phyloP scores from a whole-genome alignment of 2,797 vertebrate genomes.

The Rachycentron canadum region DNA sequence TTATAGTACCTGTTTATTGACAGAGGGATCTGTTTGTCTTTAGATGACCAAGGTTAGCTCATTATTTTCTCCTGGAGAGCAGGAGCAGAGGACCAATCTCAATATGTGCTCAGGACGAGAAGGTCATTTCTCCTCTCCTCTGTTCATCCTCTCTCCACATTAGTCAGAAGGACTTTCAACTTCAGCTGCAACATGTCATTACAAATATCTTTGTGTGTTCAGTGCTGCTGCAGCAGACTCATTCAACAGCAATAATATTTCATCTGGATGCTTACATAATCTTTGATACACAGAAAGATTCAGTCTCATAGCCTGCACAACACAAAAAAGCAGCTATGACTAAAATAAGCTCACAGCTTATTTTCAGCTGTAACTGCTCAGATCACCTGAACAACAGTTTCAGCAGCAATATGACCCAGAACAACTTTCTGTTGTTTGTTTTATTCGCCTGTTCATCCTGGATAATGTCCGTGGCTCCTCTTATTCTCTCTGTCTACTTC shows the following conservation, averaged over 20 bases:
- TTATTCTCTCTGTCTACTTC: too few species aligned
- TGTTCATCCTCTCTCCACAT: neutral
- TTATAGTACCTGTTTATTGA: conserved; percentile 2
- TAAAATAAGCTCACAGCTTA: too few species aligned
- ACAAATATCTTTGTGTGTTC: neutral
- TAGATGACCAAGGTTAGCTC: neutral
- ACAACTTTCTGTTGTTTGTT: too few species aligned
- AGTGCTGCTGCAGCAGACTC: neutral
- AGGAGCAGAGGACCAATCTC: conserved; percentile 3
- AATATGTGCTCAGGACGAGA: conserved; percentile 13
- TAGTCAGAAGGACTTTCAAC: neutral
- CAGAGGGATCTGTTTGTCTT: conserved; percentile 8
- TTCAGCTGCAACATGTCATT: neutral
- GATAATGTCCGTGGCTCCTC: too few species aligned
- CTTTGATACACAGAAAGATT: neutral
- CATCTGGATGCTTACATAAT: neutral
- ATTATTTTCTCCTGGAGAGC: neutral
- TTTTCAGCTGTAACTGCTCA: too few species aligned
- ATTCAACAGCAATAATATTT: neutral
- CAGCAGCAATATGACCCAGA: too few species aligned
- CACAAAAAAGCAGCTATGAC: too few species aligned
- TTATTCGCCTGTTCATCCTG: too few species aligned
- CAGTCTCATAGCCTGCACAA: neutral
- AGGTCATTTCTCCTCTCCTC: neutral
- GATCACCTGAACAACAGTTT: too few species aligned